A percentile compares a stretch with the other conserved stretches of the same genome.
Evolutionary conservation across 2,888 invertebrate species (phyloP).

Genomic region (Bembecia ichneumoniformis): DNA sequence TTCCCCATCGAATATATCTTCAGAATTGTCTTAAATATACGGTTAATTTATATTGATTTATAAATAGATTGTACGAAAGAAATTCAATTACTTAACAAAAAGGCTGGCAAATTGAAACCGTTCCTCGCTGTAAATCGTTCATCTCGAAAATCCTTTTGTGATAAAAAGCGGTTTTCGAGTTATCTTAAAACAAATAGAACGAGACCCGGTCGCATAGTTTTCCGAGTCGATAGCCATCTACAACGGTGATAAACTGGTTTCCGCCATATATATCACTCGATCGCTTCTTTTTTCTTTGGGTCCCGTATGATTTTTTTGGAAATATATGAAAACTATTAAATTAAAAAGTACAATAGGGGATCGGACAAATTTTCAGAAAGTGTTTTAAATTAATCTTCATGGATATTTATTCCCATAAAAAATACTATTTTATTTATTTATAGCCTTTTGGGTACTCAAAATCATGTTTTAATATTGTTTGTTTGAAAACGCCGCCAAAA

Average conservation of each 20-base stretch:
- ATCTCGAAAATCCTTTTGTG: constrained; percentile 7
- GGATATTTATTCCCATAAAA: too few relatives aligned
- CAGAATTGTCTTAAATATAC: too few relatives aligned
- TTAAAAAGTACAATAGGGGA: neutral
- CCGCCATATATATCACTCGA: constrained; percentile 16
- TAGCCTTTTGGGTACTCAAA: too few relatives aligned
- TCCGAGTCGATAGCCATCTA: constrained; percentile 27
- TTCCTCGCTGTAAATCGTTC: neutral
- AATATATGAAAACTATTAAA: constrained; percentile 5
- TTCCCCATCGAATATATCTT: too few relatives aligned
- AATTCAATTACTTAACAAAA: too few relatives aligned
- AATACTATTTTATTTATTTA: too few relatives aligned
- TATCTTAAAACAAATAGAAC: constrained; percentile 6
- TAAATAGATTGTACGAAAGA: too few relatives aligned
- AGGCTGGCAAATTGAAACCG: neutral
- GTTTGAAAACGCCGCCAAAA: too few relatives aligned
- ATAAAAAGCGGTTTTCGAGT: constrained; percentile 8
- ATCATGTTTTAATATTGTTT: too few relatives aligned
- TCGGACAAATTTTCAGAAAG: too few relatives aligned
- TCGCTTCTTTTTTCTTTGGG: constrained; percentile 7
- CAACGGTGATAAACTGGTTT: constrained; percentile 22
- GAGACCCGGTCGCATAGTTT: constrained; percentile 22
- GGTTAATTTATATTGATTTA: too few relatives aligned
- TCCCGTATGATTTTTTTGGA: constrained; percentile 7
- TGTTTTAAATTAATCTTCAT: too few relatives aligned